Base-by-base conservation (phyloP, 2,797 vertebrate genomes). In the Sphaeramia orbicularis region DNA sequence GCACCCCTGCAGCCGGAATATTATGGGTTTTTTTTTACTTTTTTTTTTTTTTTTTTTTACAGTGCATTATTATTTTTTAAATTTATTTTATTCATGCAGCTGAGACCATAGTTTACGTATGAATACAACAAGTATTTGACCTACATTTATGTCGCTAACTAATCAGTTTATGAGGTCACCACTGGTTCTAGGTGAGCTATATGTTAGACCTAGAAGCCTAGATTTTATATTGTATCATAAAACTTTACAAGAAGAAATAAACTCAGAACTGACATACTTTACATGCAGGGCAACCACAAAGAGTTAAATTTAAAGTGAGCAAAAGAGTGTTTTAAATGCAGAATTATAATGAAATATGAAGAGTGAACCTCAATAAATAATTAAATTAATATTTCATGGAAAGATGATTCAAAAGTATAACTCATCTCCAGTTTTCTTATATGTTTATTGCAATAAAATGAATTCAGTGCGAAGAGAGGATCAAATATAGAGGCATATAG, bases 181-280 rank as follows among this genome's bases (percentile, higher is more conserved):
- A 6, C 10, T 55, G 15, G 51, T 76, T 62, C 64, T 68, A 49
- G 68, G 48, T 40, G 30, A 44, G 54, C 21, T 7, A 13, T 3
- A 19, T 10, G 32, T 36, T 12, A 58, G 47, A 67, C 54, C 40
- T n/a, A 19, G 9, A 15, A 12, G 1, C 24, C 32, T 40, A 53
- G 14, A 67, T 78, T 68, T 63, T 48, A 36, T 40, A 53, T 30
- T 15, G n/a, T 8, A 8, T 62, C 68, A 60, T 76, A 69, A 76
- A 71, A 52, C 14, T 50, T 79, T 48, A 72, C 24, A 56, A 54
- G 75, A 42, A 41, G 16, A 1, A 57, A 37, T 6, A 12, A 32
- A 40, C 32, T 13, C n/a, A 9, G 11, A 52, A 37, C 43, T 19
- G 7, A 49, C 1, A 30, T 2, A 3, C 2, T 32, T 9, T 61